Evolutionary conservation across 2,797 vertebrate genomes (phyloP), one percentile per base, ranked within the genome.

Genomic region (Masticophis lateralis): DNA sequence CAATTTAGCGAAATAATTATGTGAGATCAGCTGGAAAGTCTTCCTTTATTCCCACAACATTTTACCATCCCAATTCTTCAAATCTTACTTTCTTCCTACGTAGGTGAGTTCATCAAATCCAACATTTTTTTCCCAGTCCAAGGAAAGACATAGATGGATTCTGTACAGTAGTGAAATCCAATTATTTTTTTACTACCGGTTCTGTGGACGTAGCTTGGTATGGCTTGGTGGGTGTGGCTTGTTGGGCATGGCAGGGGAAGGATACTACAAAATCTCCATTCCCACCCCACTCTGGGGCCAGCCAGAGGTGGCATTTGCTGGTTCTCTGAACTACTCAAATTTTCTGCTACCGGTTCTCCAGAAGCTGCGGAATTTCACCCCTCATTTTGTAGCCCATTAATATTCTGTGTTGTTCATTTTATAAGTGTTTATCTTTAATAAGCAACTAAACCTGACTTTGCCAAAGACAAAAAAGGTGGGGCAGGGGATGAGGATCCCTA

Each of bases 41-140:
- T 93, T 95, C 91, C 96, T 97, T 95, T 94, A 90, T 97, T 97
- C 96, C 95, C 93, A 92, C 92, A 96, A 95, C 97, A 95, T 97
- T 97, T 97, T 95, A 96, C 96, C 94, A 95, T 97, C 96, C 95
- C 96, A 96, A 96, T 95, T 96, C 96, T 96, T 96, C 95, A 96
- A 97, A 96, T 97, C 96, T 96, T 95, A 97, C 97, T 97, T 97
- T 96, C 97, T 96, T 96, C 97, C 97, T 97, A 97, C 95, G 96
- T 97, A 96, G 97, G 96, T 97, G 95, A 96, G 96, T 97, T 97
- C 96, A 96, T 95, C 95, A 96, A 97, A 95, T 95, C 93, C 97
- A 97, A 97, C 97, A 43, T 97, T 87, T 55, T 66, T 90, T 47
- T 56, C 55, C 7, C 28, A 69, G 55, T 95, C 97, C 91, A 83